Percentiles rank a stretch among this genome's conserved stretches.
Evolutionary conservation across 1,140 invertebrate genomes (phyloP).

Genomic region (Vollenhovia emeryi): DNA sequence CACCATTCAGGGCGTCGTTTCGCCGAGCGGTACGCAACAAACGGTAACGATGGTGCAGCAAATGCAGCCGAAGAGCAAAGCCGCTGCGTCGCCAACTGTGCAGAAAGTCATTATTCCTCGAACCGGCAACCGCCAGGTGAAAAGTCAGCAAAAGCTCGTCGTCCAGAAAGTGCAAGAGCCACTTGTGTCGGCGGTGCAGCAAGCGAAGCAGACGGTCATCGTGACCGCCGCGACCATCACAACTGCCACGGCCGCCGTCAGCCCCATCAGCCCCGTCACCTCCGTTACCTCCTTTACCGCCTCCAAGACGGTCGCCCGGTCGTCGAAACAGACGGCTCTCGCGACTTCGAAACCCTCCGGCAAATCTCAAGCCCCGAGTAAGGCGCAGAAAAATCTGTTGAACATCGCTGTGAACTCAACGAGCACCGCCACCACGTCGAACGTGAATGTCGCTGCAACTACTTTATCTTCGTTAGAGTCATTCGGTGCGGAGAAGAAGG

Average conservation of each 20-base stretch:
- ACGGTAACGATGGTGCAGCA: conserved; percentile 49
- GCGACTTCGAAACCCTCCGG: conserved; percentile 34
- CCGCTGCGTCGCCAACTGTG: conserved; percentile 17
- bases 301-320: conserved; percentile 38
- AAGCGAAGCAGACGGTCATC: conserved; percentile 41
- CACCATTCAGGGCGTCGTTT: conserved; percentile 56
- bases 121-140: conserved; percentile 64
- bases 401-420: conserved; percentile 67
- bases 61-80: conserved; percentile 70
- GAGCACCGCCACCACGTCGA: conserved; percentile 50
- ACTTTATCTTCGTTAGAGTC: conserved; percentile 64
- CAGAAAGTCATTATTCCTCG: conserved; percentile 74
- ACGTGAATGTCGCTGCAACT: conserved; percentile 53
- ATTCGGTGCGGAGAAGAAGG: conserved; percentile 72
- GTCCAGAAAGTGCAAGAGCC: conserved; percentile 71
- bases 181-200: conserved; percentile 37
- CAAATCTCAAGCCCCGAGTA: conserved; percentile 52
- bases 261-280: not conserved
- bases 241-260: not conserved
- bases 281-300: not conserved
- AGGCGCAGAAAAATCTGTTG: conserved; percentile 66
- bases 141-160: conserved; percentile 72
- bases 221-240: conserved; percentile 7
- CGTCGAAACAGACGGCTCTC: conserved; percentile 52
- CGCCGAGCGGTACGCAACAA: conserved; percentile 55